Evolutionary conservation across 2,888 invertebrate species (phyloP).

Genomic region (Digitonthophagus gazella): DNA sequence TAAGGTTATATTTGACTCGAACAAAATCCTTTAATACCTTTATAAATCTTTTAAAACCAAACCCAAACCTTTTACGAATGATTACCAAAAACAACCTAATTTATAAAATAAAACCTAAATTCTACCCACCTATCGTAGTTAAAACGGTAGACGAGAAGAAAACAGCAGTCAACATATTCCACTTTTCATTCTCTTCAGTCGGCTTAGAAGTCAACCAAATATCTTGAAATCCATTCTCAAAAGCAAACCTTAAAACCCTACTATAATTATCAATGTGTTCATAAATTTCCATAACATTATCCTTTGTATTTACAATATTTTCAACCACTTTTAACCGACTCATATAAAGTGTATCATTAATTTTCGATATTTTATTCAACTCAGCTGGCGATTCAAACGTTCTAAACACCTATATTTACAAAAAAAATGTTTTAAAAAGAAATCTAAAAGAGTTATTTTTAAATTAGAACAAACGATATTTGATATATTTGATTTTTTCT

Average conservation of each 20-base stretch:
- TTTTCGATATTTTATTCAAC: constrained; percentile 58
- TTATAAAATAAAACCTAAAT: neutral
- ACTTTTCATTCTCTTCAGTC: constrained; percentile 55
- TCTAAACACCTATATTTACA: constrained; percentile 79
- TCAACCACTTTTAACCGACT: constrained; percentile 61
- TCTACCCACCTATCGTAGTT: constrained; percentile 85
- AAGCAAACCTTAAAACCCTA: constrained; percentile 69
- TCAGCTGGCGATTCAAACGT: constrained; percentile 78
- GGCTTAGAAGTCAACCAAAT: constrained; percentile 39
- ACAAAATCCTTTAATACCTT: too few relatives aligned
- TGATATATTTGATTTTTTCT: too few relatives aligned
- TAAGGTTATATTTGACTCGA: too few relatives aligned
- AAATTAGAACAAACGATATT: too few relatives aligned
- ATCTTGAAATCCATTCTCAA: constrained; percentile 62
- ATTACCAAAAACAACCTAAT: too few relatives aligned
- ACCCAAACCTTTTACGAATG: too few relatives aligned
- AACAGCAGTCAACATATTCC: constrained; percentile 80
- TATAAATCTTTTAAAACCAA: too few relatives aligned
- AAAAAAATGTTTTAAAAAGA: constrained; percentile 30
- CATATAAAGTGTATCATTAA: constrained; percentile 49
- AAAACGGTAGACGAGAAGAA: constrained; percentile 89
- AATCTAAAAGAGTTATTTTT: too few relatives aligned
- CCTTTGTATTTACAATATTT: constrained; percentile 60
- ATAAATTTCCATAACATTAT: constrained; percentile 58
- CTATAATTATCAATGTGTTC: constrained; percentile 56